A percentile compares a stretch with the other conserved stretches of the same genome.
phyloP scores from a whole-genome alignment of 2,113 vertebrate genomes.

The Sorex araneus region DNA sequence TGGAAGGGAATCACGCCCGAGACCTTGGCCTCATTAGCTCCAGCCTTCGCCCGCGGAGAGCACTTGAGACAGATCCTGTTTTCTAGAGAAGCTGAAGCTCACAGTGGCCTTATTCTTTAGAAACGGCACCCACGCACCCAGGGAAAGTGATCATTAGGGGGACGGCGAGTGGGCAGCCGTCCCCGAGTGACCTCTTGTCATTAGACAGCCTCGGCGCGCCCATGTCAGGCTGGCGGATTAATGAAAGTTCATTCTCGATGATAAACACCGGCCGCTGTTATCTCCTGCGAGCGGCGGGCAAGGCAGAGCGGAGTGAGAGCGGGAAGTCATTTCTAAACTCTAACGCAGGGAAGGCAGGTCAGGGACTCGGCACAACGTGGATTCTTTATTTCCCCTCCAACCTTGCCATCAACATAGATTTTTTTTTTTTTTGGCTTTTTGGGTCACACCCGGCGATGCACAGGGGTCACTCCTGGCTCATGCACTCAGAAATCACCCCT shows the following conservation, averaged over 20 bases:
- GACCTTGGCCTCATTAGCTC: slow-evolving; percentile 65
- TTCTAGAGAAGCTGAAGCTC: neutral
- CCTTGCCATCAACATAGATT: neutral
- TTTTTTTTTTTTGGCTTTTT: no score
- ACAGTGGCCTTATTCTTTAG: slow-evolving; percentile 28
- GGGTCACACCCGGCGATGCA: no score
- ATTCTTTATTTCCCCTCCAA: neutral
- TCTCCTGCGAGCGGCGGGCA: neutral
- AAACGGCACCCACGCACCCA: slow-evolving; percentile 47
- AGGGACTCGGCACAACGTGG: neutral
- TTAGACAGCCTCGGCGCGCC: neutral
- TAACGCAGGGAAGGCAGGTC: neutral
- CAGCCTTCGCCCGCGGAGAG: slow-evolving; percentile 18
- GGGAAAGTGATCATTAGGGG: slow-evolving; percentile 56
- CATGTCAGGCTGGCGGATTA: neutral
- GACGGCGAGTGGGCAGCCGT: neutral
- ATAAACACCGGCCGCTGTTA: neutral
- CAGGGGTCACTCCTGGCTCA: no score
- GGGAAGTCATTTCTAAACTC: neutral
- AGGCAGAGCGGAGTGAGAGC: slow-evolving; percentile 27
- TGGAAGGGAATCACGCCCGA: neutral
- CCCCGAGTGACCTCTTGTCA: slow-evolving; percentile 19
- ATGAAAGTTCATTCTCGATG: neutral
- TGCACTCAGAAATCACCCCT: no score
- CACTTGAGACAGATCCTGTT: neutral